phyloP scores from a whole-genome alignment of 2,113 vertebrate genomes.

The Ploceus nigricollis region DNA sequence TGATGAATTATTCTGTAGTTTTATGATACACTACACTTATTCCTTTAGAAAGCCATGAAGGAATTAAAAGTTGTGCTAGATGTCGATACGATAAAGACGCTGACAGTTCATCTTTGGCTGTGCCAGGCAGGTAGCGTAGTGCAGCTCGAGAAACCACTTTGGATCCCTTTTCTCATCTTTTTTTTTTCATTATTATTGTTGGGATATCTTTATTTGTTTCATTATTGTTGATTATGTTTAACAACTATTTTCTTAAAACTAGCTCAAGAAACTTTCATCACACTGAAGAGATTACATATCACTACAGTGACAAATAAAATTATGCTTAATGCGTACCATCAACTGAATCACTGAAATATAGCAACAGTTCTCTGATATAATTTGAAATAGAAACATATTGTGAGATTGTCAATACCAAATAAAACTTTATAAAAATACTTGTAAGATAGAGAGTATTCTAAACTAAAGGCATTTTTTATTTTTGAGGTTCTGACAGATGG shows the following conservation, averaged over 20 bases:
- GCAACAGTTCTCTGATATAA: background rate
- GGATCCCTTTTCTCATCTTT: background rate
- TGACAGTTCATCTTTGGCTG: background rate
- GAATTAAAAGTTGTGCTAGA: background rate
- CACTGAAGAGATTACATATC: background rate
- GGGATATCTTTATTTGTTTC: background rate
- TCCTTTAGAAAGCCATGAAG: background rate
- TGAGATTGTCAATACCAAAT: background rate
- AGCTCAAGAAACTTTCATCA: background rate
- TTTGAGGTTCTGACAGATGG: background rate
- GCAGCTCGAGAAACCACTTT: background rate
- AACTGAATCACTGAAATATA: background rate
- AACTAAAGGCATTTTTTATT: background rate
- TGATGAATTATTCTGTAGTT: background rate
- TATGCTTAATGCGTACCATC: background rate
- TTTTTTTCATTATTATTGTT: background rate
- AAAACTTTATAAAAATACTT: background rate
- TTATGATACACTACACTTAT: background rate
- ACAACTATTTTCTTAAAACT: background rate
- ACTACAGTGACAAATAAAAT: background rate
- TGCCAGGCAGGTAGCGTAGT: background rate
- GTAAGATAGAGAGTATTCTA: background rate
- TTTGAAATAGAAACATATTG: background rate
- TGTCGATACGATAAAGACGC: accelerated
- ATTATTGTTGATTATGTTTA: background rate